Conservation (phyloP, 2,888 invertebrate genomes). For the Drymonia ruficornis region DNA sequence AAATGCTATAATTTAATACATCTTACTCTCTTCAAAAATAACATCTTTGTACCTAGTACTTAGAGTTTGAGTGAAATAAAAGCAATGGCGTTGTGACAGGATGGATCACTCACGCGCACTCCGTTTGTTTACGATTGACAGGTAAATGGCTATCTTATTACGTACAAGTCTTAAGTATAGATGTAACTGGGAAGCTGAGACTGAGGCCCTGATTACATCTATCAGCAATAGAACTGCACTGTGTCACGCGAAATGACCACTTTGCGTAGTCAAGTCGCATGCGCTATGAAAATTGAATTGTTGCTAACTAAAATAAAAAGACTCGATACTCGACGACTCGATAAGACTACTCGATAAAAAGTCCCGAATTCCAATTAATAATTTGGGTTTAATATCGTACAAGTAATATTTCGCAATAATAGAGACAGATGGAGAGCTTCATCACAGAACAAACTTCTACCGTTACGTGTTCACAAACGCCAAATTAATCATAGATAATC, state of each 20-base stretch:
- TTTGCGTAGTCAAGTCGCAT: neutral
- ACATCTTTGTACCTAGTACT: constrained; percentile 23
- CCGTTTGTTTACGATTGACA: constrained; percentile 48
- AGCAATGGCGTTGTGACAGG: constrained; percentile 33
- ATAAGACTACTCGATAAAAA: too few relatives aligned
- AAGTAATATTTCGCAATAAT: too few relatives aligned
- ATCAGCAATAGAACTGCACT: neutral
- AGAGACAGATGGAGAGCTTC: too few relatives aligned
- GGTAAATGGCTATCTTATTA: constrained; percentile 42
- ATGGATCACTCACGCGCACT: constrained; percentile 43
- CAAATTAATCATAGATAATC: constrained; percentile 5
- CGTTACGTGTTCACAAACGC: too few relatives aligned
- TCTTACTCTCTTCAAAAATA: neutral
- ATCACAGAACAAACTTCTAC: too few relatives aligned
- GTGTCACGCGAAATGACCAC: neutral
- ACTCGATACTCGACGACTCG: too few relatives aligned
- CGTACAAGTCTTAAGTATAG: neutral
- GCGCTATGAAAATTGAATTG: neutral
- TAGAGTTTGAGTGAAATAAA: constrained; percentile 26
- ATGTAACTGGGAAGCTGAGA: neutral
- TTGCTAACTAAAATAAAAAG: too few relatives aligned
- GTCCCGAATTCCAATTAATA: too few relatives aligned
- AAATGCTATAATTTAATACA: constrained; percentile 43
- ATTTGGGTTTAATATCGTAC: too few relatives aligned
- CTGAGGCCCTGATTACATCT: neutral